These are phyloP conservation scores for Aphelocoma coerulescens DNA, from an alignment of 2,113 vertebrate species.

Conservation along the genomic window DNA sequence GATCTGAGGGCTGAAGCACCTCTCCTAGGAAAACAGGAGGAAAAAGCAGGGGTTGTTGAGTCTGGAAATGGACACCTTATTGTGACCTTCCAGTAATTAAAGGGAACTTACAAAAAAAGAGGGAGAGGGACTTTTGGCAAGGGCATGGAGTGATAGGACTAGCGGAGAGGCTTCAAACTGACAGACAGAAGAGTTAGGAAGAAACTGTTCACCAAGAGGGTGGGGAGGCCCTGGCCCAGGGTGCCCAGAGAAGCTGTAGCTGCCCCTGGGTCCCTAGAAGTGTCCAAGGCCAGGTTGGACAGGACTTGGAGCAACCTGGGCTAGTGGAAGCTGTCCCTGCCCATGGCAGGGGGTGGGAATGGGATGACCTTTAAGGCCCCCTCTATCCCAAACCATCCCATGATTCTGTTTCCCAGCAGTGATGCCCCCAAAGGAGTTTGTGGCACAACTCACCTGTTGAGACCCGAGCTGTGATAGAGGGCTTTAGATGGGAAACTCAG, in stretches of 20 bases:
- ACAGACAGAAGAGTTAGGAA: not conserved
- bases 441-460: not conserved
- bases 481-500: not conserved
- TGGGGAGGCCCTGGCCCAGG: not conserved
- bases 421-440: accelerated
- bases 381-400: not conserved
- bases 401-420: not conserved
- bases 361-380: not conserved
- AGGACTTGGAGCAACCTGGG: accelerated
- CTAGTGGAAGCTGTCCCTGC: not conserved
- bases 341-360: not conserved
- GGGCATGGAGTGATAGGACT: not conserved
- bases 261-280: not conserved
- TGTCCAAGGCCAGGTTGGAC: not conserved
- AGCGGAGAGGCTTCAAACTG: not conserved
- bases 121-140: not conserved
- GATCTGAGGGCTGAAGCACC: not conserved
- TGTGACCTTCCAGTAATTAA: not conserved
- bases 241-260: not conserved
- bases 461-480: not conserved
- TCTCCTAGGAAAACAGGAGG: not conserved
- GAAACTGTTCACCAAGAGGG: not conserved
- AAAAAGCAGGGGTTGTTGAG: not conserved
- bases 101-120: not conserved
- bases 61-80: not conserved